phyloP scores from a whole-genome alignment of 1,140 invertebrate genomes.

The Drosophila setifemur region DNA sequence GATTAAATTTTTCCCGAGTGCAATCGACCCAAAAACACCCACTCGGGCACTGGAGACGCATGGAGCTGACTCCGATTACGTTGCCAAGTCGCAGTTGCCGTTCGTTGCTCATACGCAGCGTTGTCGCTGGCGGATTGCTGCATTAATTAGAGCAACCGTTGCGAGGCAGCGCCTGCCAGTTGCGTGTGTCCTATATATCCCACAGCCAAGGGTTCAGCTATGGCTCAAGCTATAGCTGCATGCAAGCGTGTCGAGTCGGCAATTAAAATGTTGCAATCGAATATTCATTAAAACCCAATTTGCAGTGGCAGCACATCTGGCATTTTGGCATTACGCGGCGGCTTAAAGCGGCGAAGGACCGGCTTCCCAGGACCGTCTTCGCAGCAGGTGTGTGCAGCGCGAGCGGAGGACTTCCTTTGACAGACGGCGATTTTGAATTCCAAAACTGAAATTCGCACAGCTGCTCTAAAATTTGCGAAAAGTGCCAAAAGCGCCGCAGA shows the following conservation, averaged over 20 bases:
- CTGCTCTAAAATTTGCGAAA: constrained; percentile 55
- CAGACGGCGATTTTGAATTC: no score
- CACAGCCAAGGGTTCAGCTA: neutral
- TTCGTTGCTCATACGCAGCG: constrained; percentile 66
- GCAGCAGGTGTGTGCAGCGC: constrained; percentile 8
- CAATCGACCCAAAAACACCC: neutral
- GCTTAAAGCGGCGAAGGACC: constrained; percentile 1
- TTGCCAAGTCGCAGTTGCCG: constrained; percentile 1
- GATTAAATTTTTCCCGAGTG: neutral
- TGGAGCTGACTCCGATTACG: constrained; percentile 44
- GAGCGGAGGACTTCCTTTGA: constrained; percentile 31
- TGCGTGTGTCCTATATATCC: no score
- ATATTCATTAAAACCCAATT: constrained; percentile 72
- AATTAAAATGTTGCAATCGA: constrained; percentile 66
- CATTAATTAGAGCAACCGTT: constrained; percentile 66
- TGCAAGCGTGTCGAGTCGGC: constrained; percentile 50
- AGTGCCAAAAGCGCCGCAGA: constrained; percentile 47
- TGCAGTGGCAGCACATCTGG: constrained; percentile 49
- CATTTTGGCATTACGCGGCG: constrained; percentile 49
- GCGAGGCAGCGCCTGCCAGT: constrained; percentile 25
- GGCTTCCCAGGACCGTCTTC: neutral
- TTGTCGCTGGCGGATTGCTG: constrained; percentile 55
- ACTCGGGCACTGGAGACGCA: constrained; percentile 12
- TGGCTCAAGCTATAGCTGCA: constrained; percentile 8
- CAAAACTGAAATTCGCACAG: constrained; percentile 30